Evolutionary conservation across 2,888 invertebrate species (phyloP), one percentile per base, ranked within the genome.

Genomic region (Phengaris arion): DNA sequence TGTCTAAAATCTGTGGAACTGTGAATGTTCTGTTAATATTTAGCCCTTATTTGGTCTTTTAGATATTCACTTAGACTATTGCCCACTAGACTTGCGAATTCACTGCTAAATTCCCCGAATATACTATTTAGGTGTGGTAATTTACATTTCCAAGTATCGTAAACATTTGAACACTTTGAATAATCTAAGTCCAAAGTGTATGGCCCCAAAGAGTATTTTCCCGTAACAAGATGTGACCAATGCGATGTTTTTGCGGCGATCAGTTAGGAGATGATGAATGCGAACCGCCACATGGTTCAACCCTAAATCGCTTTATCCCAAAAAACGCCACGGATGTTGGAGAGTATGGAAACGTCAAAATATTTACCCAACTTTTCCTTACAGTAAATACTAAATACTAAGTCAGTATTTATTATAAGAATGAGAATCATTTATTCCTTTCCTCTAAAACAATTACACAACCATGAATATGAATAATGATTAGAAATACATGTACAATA

Each of bases 221-320:
- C 52, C n/a, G 51, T 51, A 70, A 48, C 70, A 69, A 57, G 55
- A 35, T 22, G 68, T 52, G 68, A 2, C 10, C 12, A 70, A 57
- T 48, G 54, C 55, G 70, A 48, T 55, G 57, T 74, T 78, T 35
- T 76, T 77, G 77, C 51, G 77, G 76, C 59, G 75, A 75, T 75
- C 77, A 75, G 74, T 75, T 70, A 45, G 57, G 81, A 83, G 83
- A 85, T 85, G 85, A 85, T 85, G 83, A 84, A 85, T 85, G 85
- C 82, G 84, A 81, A 83, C 79, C 81, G 83, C 84, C 83, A 82
- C 81, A 83, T 82, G 84, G 80, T 83, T 83, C 83, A 85, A 84
- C 84, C 85, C 81, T 79, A 82, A 82, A 81, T 79, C 81, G 77
- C 79, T 79, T 79, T 79, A 81, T 80, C 78, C 81, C 78, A 80